Percentiles rank a stretch among this genome's conserved stretches.
phyloP scores from a whole-genome alignment of 2,113 vertebrate genomes.

The Myotis davidii region DNA sequence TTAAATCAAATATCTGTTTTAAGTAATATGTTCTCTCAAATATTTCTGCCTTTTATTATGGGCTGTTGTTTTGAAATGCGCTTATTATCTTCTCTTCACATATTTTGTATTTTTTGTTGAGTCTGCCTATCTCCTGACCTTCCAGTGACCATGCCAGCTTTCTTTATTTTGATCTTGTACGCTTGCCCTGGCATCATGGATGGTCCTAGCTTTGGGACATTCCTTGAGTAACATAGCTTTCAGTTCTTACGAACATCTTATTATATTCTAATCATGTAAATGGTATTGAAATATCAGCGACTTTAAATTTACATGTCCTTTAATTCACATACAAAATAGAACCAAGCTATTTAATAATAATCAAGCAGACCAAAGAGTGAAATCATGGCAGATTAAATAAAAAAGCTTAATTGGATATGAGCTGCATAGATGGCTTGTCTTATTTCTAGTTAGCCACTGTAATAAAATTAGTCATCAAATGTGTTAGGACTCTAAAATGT shows the following conservation, averaged over 20 bases:
- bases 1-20: constrained; percentile 48
- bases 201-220: not conserved
- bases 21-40: not conserved
- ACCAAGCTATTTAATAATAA: constrained; percentile 39
- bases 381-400: not conserved
- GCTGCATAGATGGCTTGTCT: not conserved
- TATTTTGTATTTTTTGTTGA: not conserved
- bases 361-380: constrained; percentile 2
- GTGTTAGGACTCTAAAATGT: not conserved
- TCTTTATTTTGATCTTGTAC: constrained; percentile 11
- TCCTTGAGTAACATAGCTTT: not conserved
- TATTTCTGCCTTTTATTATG: not conserved
- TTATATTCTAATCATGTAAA: constrained; percentile 14
- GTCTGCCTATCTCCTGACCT: not conserved
- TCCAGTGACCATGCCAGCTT: not conserved
- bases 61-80: not conserved
- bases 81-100: not conserved
- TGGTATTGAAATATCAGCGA: not conserved
- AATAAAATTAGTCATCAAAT: constrained; percentile 54
- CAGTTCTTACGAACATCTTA: not conserved
- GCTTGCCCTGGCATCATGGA: not conserved
- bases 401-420: not conserved
- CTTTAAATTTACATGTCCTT: constrained; percentile 14
- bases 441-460: not conserved
- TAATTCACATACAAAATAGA: constrained; percentile 44